phyloP scores from a whole-genome alignment of 1,140 invertebrate species.

The Lepidurus arcticus region DNA sequence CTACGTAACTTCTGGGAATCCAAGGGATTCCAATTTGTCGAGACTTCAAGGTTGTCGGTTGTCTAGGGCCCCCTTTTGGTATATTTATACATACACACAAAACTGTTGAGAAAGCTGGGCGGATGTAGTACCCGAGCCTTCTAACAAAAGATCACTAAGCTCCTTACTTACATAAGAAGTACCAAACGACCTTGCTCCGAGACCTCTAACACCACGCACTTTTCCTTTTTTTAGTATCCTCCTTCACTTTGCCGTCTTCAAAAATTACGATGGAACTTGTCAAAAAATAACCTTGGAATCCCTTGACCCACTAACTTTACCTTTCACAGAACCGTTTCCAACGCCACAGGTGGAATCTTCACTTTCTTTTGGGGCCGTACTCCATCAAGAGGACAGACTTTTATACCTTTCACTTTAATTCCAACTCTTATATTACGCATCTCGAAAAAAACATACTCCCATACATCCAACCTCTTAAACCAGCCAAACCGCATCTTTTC shows the following conservation, averaged over 20 bases:
- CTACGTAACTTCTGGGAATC: background rate
- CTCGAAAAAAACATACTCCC: background rate
- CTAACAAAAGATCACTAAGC: conserved; percentile 7
- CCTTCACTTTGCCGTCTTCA: background rate
- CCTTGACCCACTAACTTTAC: conserved; percentile 11
- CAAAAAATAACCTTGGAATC: conserved; percentile 3
- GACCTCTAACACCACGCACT: background rate
- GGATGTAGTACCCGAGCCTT: background rate
- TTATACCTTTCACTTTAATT: background rate
- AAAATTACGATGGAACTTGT: background rate
- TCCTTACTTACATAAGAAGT: background rate
- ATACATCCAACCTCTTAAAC: background rate
- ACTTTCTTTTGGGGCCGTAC: background rate
- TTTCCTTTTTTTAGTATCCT: background rate
- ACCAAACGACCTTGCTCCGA: background rate
- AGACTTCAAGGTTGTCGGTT: background rate
- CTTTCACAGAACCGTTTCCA: background rate
- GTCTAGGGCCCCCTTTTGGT: too few relatives aligned
- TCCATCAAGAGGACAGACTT: background rate
- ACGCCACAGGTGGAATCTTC: conserved; percentile 1
- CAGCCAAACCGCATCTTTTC: background rate
- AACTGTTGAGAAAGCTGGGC: background rate
- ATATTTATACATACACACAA: background rate
- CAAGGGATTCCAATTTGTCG: background rate
- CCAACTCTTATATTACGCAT: background rate